Evolutionary conservation across 1,140 invertebrate genomes (phyloP).

Genomic region (Streblospio benedicti): DNA sequence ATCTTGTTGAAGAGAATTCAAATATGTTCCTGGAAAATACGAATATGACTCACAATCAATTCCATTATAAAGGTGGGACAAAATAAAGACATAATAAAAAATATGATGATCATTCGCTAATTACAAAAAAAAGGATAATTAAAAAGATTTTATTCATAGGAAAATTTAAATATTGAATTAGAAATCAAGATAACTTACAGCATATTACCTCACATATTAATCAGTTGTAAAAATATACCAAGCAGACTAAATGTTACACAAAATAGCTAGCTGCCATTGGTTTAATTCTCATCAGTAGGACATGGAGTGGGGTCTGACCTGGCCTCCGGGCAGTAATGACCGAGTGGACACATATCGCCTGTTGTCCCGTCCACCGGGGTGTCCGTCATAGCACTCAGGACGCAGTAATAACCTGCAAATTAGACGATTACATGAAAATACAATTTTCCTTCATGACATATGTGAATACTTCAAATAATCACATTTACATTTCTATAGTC

Average conservation of each 20-base stretch:
- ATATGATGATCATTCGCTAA: background rate
- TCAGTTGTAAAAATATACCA: no score
- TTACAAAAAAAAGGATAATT: background rate
- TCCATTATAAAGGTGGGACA: background rate
- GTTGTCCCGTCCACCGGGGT: constrained; percentile 18
- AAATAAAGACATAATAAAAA: background rate
- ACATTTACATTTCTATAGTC: no score
- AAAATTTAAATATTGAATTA: no score
- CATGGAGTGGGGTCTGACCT: constrained; percentile 27
- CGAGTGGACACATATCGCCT: constrained; percentile 30
- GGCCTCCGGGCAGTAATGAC: constrained; percentile 37
- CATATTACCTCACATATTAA: no score
- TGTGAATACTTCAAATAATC: no score
- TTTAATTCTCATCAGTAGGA: constrained; percentile 29
- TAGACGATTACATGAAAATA: no score
- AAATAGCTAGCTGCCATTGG: no score
- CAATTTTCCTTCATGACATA: no score
- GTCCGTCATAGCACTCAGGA: constrained; percentile 4
- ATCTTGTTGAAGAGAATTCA: background rate
- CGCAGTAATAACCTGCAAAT: constrained; percentile 16
- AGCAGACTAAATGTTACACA: no score
- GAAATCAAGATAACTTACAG: no score
- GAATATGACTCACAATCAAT: background rate
- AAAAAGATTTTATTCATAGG: no score
- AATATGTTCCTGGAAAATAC: background rate